Percentiles rank a stretch among this genome's conserved stretches.
Conservation (phyloP, 2,888 invertebrate genomes). For the Tachina grossa region DNA sequence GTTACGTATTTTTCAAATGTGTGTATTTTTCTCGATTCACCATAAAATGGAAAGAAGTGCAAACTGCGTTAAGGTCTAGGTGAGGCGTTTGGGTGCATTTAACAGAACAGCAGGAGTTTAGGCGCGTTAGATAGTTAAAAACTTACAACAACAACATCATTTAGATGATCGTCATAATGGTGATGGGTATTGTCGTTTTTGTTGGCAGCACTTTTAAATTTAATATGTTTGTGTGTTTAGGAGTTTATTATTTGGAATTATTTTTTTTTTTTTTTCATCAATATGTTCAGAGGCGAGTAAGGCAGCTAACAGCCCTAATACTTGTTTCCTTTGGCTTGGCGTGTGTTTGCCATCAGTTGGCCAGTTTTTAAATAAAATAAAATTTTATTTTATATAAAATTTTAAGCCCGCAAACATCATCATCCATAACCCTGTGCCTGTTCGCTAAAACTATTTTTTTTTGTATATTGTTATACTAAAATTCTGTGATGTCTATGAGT, state of each 20-base stretch:
- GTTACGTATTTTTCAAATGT: neutral
- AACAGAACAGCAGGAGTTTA: conserved; percentile 41
- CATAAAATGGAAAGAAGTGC: conserved; percentile 35
- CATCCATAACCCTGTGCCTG: neutral
- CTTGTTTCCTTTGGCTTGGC: neutral
- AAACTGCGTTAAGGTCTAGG: conserved; percentile 46
- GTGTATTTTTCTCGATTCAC: conserved; percentile 6
- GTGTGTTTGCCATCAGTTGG: conserved; percentile 29
- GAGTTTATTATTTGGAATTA: neutral
- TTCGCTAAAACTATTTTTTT: conserved; percentile 24
- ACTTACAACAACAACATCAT: conserved; percentile 26
- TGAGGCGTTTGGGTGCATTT: conserved; percentile 2
- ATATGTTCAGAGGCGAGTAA: neutral
- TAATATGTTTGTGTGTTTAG: neutral
- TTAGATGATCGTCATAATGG: conserved; percentile 36
- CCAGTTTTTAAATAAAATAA: conserved; percentile 59
- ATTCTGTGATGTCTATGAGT: conserved; percentile 12
- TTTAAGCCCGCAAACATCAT: conserved; percentile 25
- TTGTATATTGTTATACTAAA: conserved; percentile 11
- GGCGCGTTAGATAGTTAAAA: conserved; percentile 66
- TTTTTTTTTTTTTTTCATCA: neutral
- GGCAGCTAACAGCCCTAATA: neutral
- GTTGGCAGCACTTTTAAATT: neutral
- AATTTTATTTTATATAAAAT: conserved; percentile 65
- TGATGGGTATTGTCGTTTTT: conserved; percentile 41